Evolutionary conservation across 2,888 invertebrate species (phyloP).

Genomic region (Mystacides longicornis): DNA sequence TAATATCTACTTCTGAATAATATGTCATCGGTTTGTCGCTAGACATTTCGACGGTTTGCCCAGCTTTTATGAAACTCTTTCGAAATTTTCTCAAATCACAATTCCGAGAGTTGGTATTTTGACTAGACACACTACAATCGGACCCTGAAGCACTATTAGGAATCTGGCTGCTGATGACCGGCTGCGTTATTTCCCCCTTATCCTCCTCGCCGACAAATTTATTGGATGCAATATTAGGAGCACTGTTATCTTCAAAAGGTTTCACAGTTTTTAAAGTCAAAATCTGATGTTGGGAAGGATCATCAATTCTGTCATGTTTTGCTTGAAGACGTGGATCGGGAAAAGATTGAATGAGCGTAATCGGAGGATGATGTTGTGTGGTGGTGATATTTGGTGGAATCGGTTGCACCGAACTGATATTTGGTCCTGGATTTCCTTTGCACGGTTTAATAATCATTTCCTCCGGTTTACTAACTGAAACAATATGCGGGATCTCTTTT

Average conservation of each 20-base stretch:
- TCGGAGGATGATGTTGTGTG: neutral
- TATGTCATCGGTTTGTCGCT: constrained; percentile 31
- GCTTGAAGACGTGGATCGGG: constrained; percentile 3
- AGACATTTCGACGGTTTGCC: too few species aligned
- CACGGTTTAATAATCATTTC: neutral
- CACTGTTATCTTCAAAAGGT: constrained; percentile 24
- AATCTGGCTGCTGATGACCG: neutral
- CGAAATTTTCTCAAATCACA: neutral
- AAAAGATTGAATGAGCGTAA: neutral
- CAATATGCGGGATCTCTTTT: neutral
- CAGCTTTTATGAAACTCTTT: constrained; percentile 28
- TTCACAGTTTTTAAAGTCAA: neutral
- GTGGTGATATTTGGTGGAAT: neutral
- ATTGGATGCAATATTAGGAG: constrained; percentile 31
- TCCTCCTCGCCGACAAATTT: neutral
- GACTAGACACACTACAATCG: neutral
- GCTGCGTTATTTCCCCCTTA: neutral
- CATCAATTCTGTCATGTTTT: neutral
- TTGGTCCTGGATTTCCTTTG: neutral
- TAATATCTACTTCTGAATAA: constrained; percentile 38
- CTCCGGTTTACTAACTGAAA: neutral
- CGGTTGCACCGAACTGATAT: neutral
- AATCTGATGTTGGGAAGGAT: neutral
- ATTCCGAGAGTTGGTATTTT: neutral
- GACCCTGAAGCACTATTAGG: constrained; percentile 12